Evolutionary conservation across 2,113 vertebrate species (phyloP).

Genomic region (Paraplagusia blochii): DNA sequence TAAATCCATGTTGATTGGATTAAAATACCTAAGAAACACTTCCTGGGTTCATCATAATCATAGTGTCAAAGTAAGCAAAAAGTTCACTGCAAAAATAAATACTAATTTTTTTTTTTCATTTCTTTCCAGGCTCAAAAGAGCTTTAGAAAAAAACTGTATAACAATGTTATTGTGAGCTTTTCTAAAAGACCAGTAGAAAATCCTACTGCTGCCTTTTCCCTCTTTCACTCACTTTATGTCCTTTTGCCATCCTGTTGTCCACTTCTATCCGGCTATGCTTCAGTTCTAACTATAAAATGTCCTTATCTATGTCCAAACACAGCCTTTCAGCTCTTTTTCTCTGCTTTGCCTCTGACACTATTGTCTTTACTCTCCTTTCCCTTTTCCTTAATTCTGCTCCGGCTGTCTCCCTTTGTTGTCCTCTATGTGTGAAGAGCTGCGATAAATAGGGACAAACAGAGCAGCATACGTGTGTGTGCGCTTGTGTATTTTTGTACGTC

Average conservation of each 20-base stretch:
- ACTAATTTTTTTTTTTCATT: too few relatives aligned
- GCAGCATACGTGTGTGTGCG: slow-evolving; percentile 12
- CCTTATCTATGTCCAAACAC: slow-evolving; percentile 15
- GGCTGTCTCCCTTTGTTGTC: slow-evolving; percentile 59
- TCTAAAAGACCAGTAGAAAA: slow-evolving; percentile 48
- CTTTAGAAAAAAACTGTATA: too few relatives aligned
- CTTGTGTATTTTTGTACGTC: slow-evolving; percentile 19
- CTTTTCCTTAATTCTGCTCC: slow-evolving; percentile 31
- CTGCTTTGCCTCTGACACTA: slow-evolving; percentile 17
- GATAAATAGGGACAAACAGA: slow-evolving; percentile 72
- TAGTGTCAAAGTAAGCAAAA: too few relatives aligned
- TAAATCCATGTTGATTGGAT: slow-evolving; percentile 28
- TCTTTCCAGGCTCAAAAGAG: too few relatives aligned
- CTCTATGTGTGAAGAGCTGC: slow-evolving; percentile 61
- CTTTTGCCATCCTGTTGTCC: slow-evolving; percentile 4
- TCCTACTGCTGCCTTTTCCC: slow-evolving; percentile 1
- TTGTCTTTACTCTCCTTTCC: background rate
- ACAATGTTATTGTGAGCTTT: slow-evolving; percentile 63
- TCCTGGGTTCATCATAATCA: too few relatives aligned
- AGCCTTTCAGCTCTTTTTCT: slow-evolving; percentile 21
- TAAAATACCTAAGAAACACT: slow-evolving; percentile 25
- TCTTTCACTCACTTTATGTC: slow-evolving; percentile 18
- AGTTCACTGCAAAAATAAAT: too few relatives aligned
- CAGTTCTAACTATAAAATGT: slow-evolving; percentile 1
- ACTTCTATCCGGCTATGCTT: background rate